Evolutionary conservation across 1,140 invertebrate species (phyloP).

Genomic region (Goniozus legneri): DNA sequence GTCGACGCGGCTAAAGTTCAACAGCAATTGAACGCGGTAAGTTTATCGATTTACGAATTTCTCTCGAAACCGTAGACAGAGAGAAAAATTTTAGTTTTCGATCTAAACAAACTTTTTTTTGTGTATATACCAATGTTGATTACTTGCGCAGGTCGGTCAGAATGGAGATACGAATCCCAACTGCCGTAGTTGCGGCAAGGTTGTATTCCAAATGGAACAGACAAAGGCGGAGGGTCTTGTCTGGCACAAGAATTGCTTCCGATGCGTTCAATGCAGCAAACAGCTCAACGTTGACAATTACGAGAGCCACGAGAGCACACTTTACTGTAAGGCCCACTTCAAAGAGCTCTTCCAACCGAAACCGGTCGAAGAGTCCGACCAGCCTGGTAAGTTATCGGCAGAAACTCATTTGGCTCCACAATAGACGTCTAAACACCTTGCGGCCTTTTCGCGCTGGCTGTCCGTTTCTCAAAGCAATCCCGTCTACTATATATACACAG

Average conservation of each 20-base stretch:
- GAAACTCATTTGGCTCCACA: too few relatives aligned
- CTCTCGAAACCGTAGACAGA: neutral
- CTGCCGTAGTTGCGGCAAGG: slow-evolving; percentile 79
- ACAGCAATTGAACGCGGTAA: slow-evolving; percentile 66
- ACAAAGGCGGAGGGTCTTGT: slow-evolving; percentile 81
- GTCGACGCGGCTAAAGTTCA: slow-evolving; percentile 66
- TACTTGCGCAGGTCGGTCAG: slow-evolving; percentile 40
- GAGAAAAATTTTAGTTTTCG: slow-evolving; percentile 7
- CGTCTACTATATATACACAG: neutral
- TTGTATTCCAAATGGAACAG: slow-evolving; percentile 92
- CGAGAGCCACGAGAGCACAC: slow-evolving; percentile 78
- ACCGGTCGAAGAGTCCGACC: slow-evolving; percentile 72
- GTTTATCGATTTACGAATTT: slow-evolving; percentile 24
- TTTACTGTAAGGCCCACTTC: slow-evolving; percentile 94
- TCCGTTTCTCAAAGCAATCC: neutral
- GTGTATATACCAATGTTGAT: neutral
- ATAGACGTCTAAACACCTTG: too few relatives aligned
- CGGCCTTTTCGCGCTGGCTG: neutral
- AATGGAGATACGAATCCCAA: slow-evolving; percentile 56
- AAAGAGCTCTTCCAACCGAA: slow-evolving; percentile 88
- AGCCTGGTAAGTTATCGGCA: slow-evolving; percentile 59
- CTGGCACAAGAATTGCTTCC: slow-evolving; percentile 91
- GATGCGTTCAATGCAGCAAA: slow-evolving; percentile 85
- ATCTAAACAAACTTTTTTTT: neutral
- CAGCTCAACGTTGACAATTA: slow-evolving; percentile 86